These are phyloP conservation scores for Cryptotis parvus DNA, from an alignment of 2,113 vertebrate species.

Conservation along the genomic window DNA sequence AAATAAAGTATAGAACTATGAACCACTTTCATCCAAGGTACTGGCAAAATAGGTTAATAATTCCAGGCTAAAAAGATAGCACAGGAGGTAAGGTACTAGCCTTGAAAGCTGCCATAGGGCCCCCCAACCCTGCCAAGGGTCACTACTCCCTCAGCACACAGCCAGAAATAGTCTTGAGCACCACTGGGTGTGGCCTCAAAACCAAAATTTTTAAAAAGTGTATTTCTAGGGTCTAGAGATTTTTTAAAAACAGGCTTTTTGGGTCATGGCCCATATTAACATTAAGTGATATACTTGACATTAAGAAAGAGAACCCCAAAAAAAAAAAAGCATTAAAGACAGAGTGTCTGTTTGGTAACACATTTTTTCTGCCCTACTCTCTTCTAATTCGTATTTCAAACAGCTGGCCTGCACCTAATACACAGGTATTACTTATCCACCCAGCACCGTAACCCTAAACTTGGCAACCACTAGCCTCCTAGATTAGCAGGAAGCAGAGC, in stretches of 20 bases:
- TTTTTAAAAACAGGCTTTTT: neutral
- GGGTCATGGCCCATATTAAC: neutral
- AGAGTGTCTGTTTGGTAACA: neutral
- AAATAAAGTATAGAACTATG: neutral
- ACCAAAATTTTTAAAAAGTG: neutral
- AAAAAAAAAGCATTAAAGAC: no score
- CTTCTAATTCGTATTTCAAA: constrained; percentile 13
- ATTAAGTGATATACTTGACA: neutral
- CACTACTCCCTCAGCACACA: no score
- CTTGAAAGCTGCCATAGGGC: no score
- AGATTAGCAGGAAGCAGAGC: neutral
- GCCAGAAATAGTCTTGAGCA: no score
- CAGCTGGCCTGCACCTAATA: neutral
- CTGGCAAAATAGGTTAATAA: neutral
- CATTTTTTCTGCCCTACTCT: neutral
- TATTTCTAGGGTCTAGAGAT: neutral
- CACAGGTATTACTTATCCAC: neutral
- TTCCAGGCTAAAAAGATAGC: no score
- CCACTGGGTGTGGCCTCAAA: no score
- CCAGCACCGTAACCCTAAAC: neutral
- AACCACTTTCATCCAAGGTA: neutral
- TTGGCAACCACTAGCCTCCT: neutral
- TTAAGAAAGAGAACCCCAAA: neutral
- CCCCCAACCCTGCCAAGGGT: no score
- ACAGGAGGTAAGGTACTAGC: no score